phyloP scores from a whole-genome alignment of 1,140 invertebrate species.

The Sweltsa coloradensis region DNA sequence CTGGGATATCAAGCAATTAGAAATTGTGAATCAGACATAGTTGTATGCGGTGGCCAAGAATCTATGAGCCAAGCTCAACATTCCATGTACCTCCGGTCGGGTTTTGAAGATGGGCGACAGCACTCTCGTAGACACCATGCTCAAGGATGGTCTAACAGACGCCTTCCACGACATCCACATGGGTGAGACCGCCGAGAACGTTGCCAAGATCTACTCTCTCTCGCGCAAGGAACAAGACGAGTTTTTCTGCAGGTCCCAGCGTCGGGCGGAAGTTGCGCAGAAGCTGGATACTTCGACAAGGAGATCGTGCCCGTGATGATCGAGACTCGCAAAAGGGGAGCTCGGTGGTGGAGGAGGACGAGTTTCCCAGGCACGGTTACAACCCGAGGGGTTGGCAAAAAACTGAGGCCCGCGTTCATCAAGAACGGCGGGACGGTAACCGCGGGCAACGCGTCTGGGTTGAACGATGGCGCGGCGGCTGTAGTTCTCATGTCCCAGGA shows the following conservation, averaged over 20 bases:
- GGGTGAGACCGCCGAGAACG: slow-evolving; percentile 78
- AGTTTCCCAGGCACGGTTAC: slow-evolving; percentile 51
- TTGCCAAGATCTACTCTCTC: slow-evolving; percentile 56
- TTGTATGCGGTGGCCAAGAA: slow-evolving; percentile 77
- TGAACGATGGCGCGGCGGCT: slow-evolving; percentile 80
- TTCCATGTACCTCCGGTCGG: slow-evolving; percentile 45
- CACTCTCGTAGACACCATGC: slow-evolving; percentile 53
- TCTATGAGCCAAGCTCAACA: slow-evolving; percentile 75
- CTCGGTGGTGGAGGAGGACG: slow-evolving; percentile 43
- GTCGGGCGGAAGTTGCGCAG: slow-evolving; percentile 49
- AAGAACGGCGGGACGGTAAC: slow-evolving; percentile 55
- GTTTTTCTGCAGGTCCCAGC: slow-evolving; percentile 61
- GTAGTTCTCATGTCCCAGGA: slow-evolving; percentile 53
- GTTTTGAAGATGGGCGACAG: slow-evolving; percentile 58
- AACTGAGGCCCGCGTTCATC: slow-evolving; percentile 49
- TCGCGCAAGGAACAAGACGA: slow-evolving; percentile 62
- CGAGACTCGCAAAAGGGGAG: slow-evolving; percentile 36
- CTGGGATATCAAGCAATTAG: slow-evolving; percentile 58
- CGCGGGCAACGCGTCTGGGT: slow-evolving; percentile 65
- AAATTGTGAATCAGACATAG: slow-evolving; percentile 51
- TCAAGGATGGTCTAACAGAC: slow-evolving; percentile 69
- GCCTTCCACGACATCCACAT: slow-evolving; percentile 68
- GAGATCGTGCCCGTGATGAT: slow-evolving; percentile 56
- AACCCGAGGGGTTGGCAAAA: slow-evolving; percentile 42
- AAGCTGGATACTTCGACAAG: slow-evolving; percentile 49